Evolutionary conservation across 2,113 vertebrate genomes (phyloP).

Genomic region (Columba livia): DNA sequence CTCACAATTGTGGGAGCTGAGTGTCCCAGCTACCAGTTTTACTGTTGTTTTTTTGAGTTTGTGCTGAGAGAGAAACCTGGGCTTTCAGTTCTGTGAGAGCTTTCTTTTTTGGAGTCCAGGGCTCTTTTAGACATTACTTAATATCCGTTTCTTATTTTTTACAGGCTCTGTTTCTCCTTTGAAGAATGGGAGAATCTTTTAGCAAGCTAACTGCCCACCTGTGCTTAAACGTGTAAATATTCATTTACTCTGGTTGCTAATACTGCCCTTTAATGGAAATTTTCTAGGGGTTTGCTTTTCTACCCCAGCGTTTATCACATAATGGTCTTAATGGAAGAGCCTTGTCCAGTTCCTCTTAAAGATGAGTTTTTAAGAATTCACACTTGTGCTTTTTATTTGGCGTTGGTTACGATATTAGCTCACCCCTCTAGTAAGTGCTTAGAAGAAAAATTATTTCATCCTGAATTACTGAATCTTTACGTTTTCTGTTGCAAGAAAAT

Average conservation of each 20-base stretch:
- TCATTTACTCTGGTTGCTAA: background rate
- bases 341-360: background rate
- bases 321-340: background rate
- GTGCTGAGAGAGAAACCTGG: background rate
- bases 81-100: background rate
- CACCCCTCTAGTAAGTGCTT: background rate
- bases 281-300: background rate
- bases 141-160: background rate
- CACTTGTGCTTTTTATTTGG: background rate
- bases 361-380: background rate
- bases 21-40: background rate
- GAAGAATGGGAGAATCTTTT: background rate
- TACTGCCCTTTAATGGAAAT: background rate
- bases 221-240: background rate
- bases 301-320: fast-evolving
- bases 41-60: background rate
- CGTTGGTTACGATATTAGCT: background rate
- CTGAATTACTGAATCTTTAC: background rate
- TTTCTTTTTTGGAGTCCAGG: background rate
- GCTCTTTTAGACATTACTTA: background rate
- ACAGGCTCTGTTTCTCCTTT: background rate
- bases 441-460: background rate
- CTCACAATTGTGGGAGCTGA: background rate
- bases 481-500: background rate
- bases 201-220: background rate